Conservation (phyloP, 2,888 invertebrate species). For the Drosophila anomelani region DNA sequence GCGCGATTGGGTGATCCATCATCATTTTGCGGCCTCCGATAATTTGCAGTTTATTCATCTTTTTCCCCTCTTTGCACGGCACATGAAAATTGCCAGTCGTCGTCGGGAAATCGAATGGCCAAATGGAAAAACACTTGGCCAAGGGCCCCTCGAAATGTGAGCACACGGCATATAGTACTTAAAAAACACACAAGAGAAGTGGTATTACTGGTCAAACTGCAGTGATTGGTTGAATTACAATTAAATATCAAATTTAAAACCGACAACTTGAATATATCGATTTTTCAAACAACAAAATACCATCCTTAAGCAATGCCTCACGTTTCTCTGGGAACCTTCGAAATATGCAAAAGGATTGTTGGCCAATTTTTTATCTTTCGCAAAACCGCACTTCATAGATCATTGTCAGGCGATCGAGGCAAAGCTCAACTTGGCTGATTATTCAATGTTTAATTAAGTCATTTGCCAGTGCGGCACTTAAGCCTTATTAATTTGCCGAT, state of each 20-base stretch:
- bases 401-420: constrained; percentile 34
- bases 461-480: constrained; percentile 57
- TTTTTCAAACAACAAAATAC: not conserved
- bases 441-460: constrained; percentile 76
- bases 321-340: not conserved
- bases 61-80: constrained; percentile 27
- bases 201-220: constrained; percentile 11
- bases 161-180: constrained; percentile 6
- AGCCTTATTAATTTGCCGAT: constrained; percentile 74
- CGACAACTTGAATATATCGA: constrained; percentile 8
- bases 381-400: constrained; percentile 51
- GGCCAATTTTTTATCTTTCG: not conserved
- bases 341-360: constrained; percentile 1
- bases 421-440: constrained; percentile 36
- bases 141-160: constrained; percentile 3
- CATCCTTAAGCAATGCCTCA: not conserved
- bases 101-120: constrained; percentile 50
- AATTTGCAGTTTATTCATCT: constrained; percentile 65
- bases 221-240: constrained; percentile 7
- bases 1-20: constrained; percentile 85
- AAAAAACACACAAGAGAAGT: constrained; percentile 1
- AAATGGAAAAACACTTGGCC: constrained; percentile 20
- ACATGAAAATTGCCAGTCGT: constrained; percentile 58
- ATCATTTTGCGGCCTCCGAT: constrained; percentile 75
- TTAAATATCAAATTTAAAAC: constrained; percentile 15